These are phyloP conservation scores for Onychostruthus taczanowskii DNA, from an alignment of 2,113 vertebrate genomes.

Conservation along the genomic window DNA sequence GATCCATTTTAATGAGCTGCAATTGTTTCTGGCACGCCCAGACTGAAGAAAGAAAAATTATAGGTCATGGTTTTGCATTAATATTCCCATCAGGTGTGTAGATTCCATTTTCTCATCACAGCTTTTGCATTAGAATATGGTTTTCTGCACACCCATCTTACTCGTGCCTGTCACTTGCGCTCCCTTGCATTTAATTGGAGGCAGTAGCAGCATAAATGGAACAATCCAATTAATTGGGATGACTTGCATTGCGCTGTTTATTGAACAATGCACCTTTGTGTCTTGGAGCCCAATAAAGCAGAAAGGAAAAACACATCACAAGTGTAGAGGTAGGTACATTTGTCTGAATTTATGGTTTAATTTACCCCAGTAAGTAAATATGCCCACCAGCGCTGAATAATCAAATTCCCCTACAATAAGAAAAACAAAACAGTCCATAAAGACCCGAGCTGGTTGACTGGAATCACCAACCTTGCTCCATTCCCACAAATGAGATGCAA, in stretches of 20 bases:
- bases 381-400: slow-evolving; percentile 16
- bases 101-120: slow-evolving; percentile 36
- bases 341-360: slow-evolving; percentile 30
- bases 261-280: slow-evolving; percentile 31
- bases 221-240: slow-evolving; percentile 20
- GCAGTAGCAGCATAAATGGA: slow-evolving; percentile 23
- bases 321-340: not conserved
- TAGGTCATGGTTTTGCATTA: slow-evolving; percentile 48
- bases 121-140: slow-evolving; percentile 14
- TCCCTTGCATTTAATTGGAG: slow-evolving; percentile 29
- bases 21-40: not conserved
- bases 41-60: slow-evolving; percentile 3
- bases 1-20: slow-evolving; percentile 9
- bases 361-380: slow-evolving; percentile 23
- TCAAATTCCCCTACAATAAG: not conserved
- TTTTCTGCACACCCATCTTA: not conserved
- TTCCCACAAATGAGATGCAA: not conserved
- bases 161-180: not conserved
- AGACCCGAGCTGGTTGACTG: not conserved
- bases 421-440: not conserved
- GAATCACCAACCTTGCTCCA: not conserved
- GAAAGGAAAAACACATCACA: not conserved
- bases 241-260: not conserved
- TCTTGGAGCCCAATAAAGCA: not conserved
- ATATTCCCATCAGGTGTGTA: slow-evolving; percentile 12